phyloP scores from a whole-genome alignment of 2,113 vertebrate species.

The Tapirus terrestris region DNA sequence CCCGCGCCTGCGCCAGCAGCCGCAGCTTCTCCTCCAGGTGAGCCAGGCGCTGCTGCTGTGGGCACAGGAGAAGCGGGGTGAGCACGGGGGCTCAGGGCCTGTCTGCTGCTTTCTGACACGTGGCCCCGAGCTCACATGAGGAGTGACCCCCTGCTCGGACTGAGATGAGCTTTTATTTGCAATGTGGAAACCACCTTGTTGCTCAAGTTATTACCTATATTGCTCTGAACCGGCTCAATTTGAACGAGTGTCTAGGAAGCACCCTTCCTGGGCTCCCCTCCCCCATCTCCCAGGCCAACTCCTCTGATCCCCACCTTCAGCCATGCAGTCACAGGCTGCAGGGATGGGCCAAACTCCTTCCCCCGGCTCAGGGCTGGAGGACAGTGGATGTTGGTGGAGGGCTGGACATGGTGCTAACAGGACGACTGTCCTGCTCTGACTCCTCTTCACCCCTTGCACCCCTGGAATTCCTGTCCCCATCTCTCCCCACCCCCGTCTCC shows the following conservation, averaged over 20 bases:
- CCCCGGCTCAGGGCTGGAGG: background rate
- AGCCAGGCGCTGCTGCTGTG: conserved; percentile 91
- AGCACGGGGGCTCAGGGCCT: too few species aligned
- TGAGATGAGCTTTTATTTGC: background rate
- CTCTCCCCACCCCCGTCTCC: too few species aligned
- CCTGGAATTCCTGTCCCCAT: background rate
- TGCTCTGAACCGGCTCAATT: background rate
- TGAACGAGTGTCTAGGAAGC: too few species aligned
- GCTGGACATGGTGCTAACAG: background rate
- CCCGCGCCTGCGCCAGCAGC: conserved; percentile 87
- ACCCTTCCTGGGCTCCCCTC: background rate
- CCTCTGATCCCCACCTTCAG: background rate
- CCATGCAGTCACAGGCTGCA: background rate
- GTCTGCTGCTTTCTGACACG: background rate
- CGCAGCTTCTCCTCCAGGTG: conserved; percentile 94
- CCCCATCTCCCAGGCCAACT: background rate
- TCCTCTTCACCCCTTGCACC: background rate
- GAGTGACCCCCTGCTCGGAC: background rate
- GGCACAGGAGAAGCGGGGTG: background rate
- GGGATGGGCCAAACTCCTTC: background rate
- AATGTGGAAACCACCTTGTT: fast-evolving
- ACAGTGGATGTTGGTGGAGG: background rate
- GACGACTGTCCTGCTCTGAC: background rate
- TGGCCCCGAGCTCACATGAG: background rate
- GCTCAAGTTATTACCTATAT: fast-evolving